phyloP scores from a whole-genome alignment of 2,113 vertebrate genomes.

The Empidonax traillii region DNA sequence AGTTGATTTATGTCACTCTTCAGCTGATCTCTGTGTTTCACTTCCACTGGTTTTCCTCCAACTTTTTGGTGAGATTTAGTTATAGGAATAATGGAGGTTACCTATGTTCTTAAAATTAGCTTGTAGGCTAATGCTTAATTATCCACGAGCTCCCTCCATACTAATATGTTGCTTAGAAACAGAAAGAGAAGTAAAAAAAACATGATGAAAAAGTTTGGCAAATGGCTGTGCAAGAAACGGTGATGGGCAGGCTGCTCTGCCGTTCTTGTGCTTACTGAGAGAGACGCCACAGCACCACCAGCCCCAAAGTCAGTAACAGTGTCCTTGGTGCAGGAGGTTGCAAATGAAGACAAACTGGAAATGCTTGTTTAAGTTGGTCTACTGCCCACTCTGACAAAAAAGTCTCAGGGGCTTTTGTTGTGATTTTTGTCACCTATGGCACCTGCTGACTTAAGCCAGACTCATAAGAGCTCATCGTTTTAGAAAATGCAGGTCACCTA shows the following conservation, averaged over 20 bases:
- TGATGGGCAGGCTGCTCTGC: not conserved
- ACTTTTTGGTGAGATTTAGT: not conserved
- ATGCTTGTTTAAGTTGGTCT: not conserved
- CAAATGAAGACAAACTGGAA: not conserved
- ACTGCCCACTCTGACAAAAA: not conserved
- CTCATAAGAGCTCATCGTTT: not conserved
- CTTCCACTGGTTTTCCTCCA: not conserved
- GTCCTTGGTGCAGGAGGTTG: not conserved
- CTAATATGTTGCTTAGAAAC: not conserved
- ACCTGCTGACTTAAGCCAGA: not conserved
- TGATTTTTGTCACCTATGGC: not conserved
- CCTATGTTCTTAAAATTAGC: not conserved
- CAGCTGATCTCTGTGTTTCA: not conserved
- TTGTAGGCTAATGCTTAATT: not conserved
- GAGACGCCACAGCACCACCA: not conserved
- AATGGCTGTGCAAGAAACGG: fast-evolving
- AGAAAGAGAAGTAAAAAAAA: not conserved
- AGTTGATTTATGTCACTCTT: not conserved
- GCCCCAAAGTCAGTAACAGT: not conserved
- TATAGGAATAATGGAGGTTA: not conserved
- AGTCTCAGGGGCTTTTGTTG: not conserved
- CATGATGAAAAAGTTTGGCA: not conserved
- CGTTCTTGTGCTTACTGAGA: fast-evolving
- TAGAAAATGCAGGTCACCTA: conserved; percentile 41
- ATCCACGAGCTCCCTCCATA: not conserved